Evolutionary conservation across 1,140 invertebrate genomes (phyloP).

Genomic region (Adoxophyes honmai): DNA sequence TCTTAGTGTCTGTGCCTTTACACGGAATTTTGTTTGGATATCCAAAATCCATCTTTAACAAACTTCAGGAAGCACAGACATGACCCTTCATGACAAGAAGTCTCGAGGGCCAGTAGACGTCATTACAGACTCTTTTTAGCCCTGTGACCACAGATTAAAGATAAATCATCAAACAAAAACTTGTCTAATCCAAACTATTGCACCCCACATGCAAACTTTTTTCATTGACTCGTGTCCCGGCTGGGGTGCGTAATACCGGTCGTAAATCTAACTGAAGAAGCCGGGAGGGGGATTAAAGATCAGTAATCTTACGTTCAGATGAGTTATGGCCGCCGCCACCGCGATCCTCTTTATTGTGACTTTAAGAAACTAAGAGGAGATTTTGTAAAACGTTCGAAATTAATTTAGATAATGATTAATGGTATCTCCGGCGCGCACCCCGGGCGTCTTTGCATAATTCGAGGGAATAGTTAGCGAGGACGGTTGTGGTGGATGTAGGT

Average conservation of each 20-base stretch:
- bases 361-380: constrained; percentile 75
- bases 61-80: no score
- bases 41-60: no score
- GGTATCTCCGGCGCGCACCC: constrained; percentile 49
- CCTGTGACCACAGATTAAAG: not conserved
- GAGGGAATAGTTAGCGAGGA: constrained; percentile 27
- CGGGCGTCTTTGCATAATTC: constrained; percentile 67
- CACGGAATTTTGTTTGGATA: no score
- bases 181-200: constrained; percentile 39
- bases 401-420: constrained; percentile 77
- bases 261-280: constrained; percentile 84
- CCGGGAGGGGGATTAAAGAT: constrained; percentile 84
- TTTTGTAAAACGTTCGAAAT: constrained; percentile 72
- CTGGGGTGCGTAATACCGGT: constrained; percentile 80
- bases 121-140: no score
- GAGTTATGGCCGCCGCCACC: constrained; percentile 78
- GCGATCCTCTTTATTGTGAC: constrained; percentile 74
- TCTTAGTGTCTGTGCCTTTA: no score
- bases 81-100: no score
- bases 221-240: constrained; percentile 66
- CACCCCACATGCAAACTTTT: constrained; percentile 58
- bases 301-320: constrained; percentile 84
- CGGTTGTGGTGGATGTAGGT: constrained; percentile 25
- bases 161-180: constrained; percentile 9
- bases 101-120: no score